A percentile compares a stretch with the other conserved stretches of the same genome.
Evolutionary conservation across 1,140 invertebrate genomes (phyloP).

Genomic region (Ostrea edulis): DNA sequence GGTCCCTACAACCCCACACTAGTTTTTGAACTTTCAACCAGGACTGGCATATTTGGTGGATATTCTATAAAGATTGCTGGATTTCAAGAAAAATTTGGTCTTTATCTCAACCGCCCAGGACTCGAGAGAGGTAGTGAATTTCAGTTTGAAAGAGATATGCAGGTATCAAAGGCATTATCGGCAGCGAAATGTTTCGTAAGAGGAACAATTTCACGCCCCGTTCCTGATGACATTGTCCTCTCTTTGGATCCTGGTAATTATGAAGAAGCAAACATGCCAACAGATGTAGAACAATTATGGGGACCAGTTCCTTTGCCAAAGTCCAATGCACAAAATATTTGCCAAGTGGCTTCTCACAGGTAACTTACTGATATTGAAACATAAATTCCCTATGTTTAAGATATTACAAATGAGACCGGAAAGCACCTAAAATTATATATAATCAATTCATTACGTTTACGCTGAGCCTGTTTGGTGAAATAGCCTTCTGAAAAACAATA

Average conservation of each 20-base stretch:
- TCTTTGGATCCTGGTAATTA: conserved; percentile 43
- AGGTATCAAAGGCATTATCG: neutral
- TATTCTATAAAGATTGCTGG: neutral
- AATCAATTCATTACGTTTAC: neutral
- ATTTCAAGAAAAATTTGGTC: neutral
- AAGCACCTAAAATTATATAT: too few species aligned
- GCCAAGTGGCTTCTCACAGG: conserved; percentile 66
- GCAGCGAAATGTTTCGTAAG: neutral
- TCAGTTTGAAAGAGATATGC: neutral
- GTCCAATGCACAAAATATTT: conserved; percentile 57
- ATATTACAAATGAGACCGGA: neutral
- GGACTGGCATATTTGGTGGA: neutral
- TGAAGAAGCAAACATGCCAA: conserved; percentile 62
- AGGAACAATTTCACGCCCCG: neutral
- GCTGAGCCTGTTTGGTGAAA: neutral
- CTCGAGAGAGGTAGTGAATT: neutral
- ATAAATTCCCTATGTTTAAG: too few species aligned
- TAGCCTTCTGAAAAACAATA: neutral
- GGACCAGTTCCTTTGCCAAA: conserved; percentile 61
- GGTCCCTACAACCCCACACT: neutral
- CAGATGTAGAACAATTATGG: conserved; percentile 64
- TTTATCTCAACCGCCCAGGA: neutral
- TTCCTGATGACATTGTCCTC: neutral
- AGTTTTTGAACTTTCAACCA: neutral
- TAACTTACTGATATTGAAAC: conserved; percentile 36